Conservation (phyloP, 35 echinoderm and acorn worm genomes). For the Apostichopus californicus region DNA sequence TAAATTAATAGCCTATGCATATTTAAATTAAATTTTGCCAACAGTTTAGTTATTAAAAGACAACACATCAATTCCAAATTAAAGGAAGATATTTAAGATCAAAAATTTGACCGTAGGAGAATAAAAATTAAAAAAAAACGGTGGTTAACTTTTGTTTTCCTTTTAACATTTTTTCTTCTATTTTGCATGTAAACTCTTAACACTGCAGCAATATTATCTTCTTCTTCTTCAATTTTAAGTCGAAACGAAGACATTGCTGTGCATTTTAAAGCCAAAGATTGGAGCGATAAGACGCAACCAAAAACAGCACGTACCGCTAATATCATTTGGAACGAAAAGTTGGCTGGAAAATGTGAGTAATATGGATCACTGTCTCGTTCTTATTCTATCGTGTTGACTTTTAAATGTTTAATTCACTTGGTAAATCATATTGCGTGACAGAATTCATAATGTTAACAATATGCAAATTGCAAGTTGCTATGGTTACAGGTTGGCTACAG, state of each 20-base stretch:
- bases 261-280: constrained; percentile 18
- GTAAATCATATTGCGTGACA: too few relatives aligned
- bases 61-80: too few relatives aligned
- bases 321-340: constrained; percentile 14
- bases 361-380: too few relatives aligned
- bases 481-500: too few relatives aligned
- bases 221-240: not conserved
- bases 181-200: not conserved
- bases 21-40: too few relatives aligned
- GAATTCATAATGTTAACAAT: too few relatives aligned
- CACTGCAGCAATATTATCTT: not conserved
- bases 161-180: not conserved
- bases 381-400: too few relatives aligned
- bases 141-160: not conserved
- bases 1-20: too few relatives aligned
- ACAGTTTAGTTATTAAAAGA: too few relatives aligned
- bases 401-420: too few relatives aligned
- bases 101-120: not conserved
- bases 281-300: not conserved
- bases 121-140: not conserved
- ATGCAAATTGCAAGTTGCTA: too few relatives aligned
- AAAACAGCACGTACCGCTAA: constrained; percentile 25
- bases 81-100: too few relatives aligned
- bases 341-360: constrained; percentile 7
- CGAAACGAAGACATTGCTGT: not conserved